phyloP scores from a whole-genome alignment of 1,140 invertebrate genomes.

The Diabrotica undecimpunctata region DNA sequence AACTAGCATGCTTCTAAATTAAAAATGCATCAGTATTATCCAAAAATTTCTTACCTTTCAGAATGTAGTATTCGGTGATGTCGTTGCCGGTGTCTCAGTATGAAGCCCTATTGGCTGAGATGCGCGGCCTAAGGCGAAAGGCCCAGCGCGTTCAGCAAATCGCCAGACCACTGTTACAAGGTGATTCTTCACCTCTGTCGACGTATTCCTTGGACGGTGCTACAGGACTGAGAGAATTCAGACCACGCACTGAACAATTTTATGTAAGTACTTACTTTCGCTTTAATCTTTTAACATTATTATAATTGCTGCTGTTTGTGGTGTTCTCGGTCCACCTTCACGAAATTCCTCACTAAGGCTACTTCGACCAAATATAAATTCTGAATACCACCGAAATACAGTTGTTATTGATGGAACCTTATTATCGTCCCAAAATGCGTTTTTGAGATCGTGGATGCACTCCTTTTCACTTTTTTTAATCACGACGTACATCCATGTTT shows the following conservation, averaged over 20 bases:
- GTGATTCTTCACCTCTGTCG: conserved; percentile 18
- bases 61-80: conserved; percentile 29
- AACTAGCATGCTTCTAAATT: too few species aligned
- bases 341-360: too few species aligned
- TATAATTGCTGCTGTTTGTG: too few species aligned
- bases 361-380: too few species aligned
- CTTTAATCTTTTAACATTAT: neutral
- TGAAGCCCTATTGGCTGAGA: conserved; percentile 45
- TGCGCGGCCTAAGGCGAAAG: conserved; percentile 43
- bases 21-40: too few species aligned
- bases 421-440: too few species aligned
- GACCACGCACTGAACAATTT: neutral
- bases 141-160: conserved; percentile 45
- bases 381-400: too few species aligned
- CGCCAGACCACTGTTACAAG: conserved; percentile 38
- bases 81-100: conserved; percentile 47
- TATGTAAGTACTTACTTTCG: neutral
- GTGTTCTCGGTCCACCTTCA: too few species aligned
- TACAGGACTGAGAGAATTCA: neutral
- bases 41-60: neutral
- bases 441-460: too few species aligned
- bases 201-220: neutral
- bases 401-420: too few species aligned
- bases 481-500: too few species aligned
- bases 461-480: too few species aligned